Base-by-base conservation (phyloP, 2,797 vertebrate genomes). In the Acanthurus leucopareius region DNA sequence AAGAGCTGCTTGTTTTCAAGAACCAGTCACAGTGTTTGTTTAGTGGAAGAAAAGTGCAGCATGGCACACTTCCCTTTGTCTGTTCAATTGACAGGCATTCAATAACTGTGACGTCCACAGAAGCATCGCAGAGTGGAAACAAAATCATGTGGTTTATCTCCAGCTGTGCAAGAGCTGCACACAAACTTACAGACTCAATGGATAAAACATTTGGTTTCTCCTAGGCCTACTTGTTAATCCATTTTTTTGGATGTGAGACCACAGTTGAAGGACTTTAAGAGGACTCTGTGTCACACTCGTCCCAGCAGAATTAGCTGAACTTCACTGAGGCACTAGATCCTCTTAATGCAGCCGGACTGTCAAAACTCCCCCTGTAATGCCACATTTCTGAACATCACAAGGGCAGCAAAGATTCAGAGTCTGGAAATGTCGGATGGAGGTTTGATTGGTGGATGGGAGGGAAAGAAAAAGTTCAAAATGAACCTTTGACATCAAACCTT, bases 21-120 rank as follows among this genome's bases (percentile, higher is more conserved):
- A 76, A 81, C 40, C 62, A 77, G 42, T 63, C 82, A 90, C 83
- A 89, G 67, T 83, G 61, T 85, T 53, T 85, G 77, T 92, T 92
- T 93, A 87, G 53, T 16, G n/a, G 68, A 69, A 77, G 73, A 88
- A 80, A 75, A 68, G 77, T 73, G 60, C 67, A 68, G 74, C 53
- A 69, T 77, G 69, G 80, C 89, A 77, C 75, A 10, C 62, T 81
- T 84, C 38, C 57, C 48, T 84, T 83, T 85, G 89, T 92, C 59
- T 67, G 58, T 57, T 76, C 22, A 62, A 32, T 47, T 85, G 47
- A 84, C 14, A 38, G 47, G 32, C 58, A 74, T 80, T 80, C 71
- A 73, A 80, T 73, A 66, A 64, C 77, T 54, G 81, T 54, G 86
- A 66, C 78, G 79, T 75, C 61, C 69, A 82, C 79, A 67, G 25